Base-by-base conservation (phyloP, 2,113 vertebrate genomes). In the Propithecus coquereli region DNA sequence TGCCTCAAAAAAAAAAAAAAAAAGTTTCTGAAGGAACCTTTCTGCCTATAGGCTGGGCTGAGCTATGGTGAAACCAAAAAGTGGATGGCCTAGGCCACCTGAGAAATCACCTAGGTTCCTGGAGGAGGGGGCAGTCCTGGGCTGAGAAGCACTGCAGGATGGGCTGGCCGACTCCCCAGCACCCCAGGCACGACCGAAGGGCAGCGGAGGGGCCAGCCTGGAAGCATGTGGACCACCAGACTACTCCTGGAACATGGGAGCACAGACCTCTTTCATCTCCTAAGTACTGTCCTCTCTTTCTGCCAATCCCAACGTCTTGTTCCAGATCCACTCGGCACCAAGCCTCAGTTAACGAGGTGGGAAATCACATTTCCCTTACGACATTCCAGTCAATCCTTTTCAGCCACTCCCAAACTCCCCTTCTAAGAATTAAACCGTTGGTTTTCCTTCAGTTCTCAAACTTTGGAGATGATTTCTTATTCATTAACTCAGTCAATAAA, bases 371-470 rank as follows among this genome's bases (percentile, higher is more conserved):
- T 95, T 94, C 65, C 37, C 77, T 89, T 52, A 57, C 93, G 87
- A 86, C 50, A 94, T 68, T 92, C 54, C 68, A 70, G 16, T 45
- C 47, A 23, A 14, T 87, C 65, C 59, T 95, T 94, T 92, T 68
- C 32, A 20, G 66, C 34, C 59, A 54, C 43, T 30, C 43, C 66
- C 63, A 79, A 68, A 32, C 85, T 94, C 79, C 61, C 34, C 61
- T 94, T 76, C 57, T 92, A 23, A 71, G 27, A 87, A 70, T 43
- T 88, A 90, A 68, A 90, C 20, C 47, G 45, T 43, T 73, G 18
- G 37, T 91, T 91, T 71, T 52, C 89, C 74, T 93, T 87, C 22
- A 61, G 52, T 63, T 88, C 68, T 95, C 76, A 87, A 87, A 84
- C 59, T 45, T 92, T 3, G 70, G 81, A 88, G 18, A 80, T 83